phyloP scores from a whole-genome alignment of 2,797 vertebrate species.

The Sebastes hubbsi region DNA sequence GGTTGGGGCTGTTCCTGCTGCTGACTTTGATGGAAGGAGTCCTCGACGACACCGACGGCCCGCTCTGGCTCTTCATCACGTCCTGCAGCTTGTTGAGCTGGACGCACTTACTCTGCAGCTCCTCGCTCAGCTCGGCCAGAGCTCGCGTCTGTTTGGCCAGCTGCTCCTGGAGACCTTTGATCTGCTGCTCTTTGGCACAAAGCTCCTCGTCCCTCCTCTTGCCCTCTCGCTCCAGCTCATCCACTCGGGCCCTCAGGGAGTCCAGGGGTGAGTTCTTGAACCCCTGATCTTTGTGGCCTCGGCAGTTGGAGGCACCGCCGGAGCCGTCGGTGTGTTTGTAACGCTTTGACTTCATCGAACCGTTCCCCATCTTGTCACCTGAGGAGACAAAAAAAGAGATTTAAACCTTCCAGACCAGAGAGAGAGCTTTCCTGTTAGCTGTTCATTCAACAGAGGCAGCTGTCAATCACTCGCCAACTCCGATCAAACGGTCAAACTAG shows the following conservation, averaged over 20 bases:
- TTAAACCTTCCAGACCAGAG: background rate
- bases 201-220: constrained; percentile 88
- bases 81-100: constrained; percentile 90
- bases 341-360: constrained; percentile 89
- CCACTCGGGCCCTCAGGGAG: constrained; percentile 80
- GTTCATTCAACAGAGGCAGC: no score
- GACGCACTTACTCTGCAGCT: constrained; percentile 88
- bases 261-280: constrained; percentile 65
- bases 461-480: no score
- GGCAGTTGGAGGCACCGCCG: constrained; percentile 49
- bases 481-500: no score
- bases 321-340: constrained; percentile 80
- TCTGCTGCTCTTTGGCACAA: constrained; percentile 77
- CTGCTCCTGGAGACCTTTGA: constrained; percentile 87
- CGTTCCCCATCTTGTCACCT: constrained; percentile 87
- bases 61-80: constrained; percentile 75
- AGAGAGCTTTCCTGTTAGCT: no score
- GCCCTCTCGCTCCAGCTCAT: constrained; percentile 88
- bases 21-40: constrained; percentile 72
- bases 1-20: constrained; percentile 72
- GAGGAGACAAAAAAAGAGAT: background rate
- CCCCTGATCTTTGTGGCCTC: constrained; percentile 55
- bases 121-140: constrained; percentile 87
- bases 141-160: constrained; percentile 81
- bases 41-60: background rate